phyloP scores from a whole-genome alignment of 2,888 invertebrate genomes.

The Dorcus hopei region DNA sequence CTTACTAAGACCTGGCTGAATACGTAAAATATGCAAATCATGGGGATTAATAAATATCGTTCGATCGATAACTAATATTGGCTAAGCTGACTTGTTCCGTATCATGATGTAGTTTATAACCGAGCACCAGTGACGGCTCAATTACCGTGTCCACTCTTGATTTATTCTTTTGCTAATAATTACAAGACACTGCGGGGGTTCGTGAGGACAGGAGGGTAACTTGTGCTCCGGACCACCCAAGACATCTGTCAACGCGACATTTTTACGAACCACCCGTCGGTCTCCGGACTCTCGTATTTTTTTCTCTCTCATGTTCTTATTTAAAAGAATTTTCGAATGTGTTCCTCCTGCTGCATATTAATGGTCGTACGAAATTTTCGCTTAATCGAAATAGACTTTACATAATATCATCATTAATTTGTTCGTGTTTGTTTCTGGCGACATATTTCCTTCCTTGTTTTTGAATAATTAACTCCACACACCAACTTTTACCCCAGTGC shows the following conservation, averaged over 20 bases:
- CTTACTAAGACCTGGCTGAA: not conserved
- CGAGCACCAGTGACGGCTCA: constrained; percentile 3
- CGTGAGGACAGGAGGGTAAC: constrained; percentile 12
- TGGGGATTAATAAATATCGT: constrained; percentile 24
- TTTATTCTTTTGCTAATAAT: constrained; percentile 7
- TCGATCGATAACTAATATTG: constrained; percentile 1
- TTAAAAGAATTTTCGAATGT: too few species aligned
- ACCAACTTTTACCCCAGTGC: too few species aligned
- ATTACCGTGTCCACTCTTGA: constrained; percentile 1
- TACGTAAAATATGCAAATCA: constrained; percentile 23
- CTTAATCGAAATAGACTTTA: too few species aligned
- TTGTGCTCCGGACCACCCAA: constrained; percentile 19
- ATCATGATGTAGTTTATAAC: constrained; percentile 11
- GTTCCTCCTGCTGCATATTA: too few species aligned
- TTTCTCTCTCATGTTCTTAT: not conserved
- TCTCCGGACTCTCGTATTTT: not conserved
- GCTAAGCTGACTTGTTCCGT: not conserved
- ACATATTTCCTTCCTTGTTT: too few species aligned
- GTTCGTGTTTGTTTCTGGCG: too few species aligned
- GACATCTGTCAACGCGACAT: constrained; percentile 17
- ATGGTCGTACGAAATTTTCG: too few species aligned
- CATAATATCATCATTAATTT: too few species aligned
- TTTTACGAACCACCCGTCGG: constrained; percentile 10
- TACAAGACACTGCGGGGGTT: constrained; percentile 1
- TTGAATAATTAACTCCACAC: too few species aligned